Conservation (phyloP, 1,140 invertebrate species). For the Lepidurus couesii region DNA sequence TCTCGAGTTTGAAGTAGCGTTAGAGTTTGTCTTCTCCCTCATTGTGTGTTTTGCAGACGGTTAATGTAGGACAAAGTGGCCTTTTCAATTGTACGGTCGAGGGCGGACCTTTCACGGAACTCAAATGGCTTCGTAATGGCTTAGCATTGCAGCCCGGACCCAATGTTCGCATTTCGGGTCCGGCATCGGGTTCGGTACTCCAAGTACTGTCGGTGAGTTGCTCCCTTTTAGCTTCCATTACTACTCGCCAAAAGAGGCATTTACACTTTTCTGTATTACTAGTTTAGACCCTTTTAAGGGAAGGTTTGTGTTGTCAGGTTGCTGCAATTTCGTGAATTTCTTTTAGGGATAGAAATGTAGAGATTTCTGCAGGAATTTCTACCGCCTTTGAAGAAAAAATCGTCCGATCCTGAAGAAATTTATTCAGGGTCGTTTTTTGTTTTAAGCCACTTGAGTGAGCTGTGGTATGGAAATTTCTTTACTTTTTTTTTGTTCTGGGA, state of each 20-base stretch:
- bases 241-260: neutral
- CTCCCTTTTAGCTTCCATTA: neutral
- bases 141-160: neutral
- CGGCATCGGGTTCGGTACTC: neutral
- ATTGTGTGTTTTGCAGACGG: neutral
- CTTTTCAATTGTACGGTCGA: conserved; percentile 23
- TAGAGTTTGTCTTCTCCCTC: neutral
- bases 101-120: neutral
- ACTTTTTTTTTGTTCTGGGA: too few species aligned
- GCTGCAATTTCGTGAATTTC: neutral
- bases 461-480: too few species aligned
- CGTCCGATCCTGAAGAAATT: neutral
- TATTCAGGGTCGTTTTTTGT: neutral
- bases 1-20: neutral
- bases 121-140: neutral
- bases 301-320: neutral
- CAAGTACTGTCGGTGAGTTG: conserved; percentile 13
- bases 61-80: neutral
- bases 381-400: too few species aligned
- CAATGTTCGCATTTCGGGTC: neutral
- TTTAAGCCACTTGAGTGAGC: neutral
- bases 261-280: too few species aligned
- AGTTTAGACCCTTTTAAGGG: neutral
- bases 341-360: neutral
- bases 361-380: too few species aligned